Evolutionary conservation across 2,797 vertebrate species (phyloP), one percentile per base, ranked within the genome.

Genomic region (Sebastes itinus): DNA sequence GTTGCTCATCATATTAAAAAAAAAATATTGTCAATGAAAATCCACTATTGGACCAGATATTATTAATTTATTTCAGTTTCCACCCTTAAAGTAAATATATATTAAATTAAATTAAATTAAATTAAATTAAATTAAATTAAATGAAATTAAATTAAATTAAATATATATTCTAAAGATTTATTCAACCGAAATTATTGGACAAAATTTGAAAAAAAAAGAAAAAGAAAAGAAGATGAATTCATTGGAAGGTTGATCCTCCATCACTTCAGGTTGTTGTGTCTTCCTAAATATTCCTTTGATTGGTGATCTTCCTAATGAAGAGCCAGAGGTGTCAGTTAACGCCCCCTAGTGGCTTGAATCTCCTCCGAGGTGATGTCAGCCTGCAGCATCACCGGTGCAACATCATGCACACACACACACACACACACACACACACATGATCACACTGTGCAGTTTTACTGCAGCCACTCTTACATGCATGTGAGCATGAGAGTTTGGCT

Each of bases 331-430:
- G 88, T 80, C 35, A 75, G 49, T 88, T 79, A 84, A 83, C 92
- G 93, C 94, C 94, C 89, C 92, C 95, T 95, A 93, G 92, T 72
- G 94, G 84, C 54, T 9, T 23, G 13, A 68, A 18, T 33, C 54
- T 52, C 23, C 22, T 55, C 33, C 14, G 58, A 66, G 2, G 55
- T 68, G 65, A 55, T 30, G 63, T 71, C 42, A 54, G 69, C 33
- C 61, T 73, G 65, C 70, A 75, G 49, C 72, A 60, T 89, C 85
- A 49, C 58, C 64, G 8, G 35, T 33, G 38, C 78, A 73, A 16
- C 73, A 66, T 52, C 77, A 27, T 68, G 27, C 55, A 38, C 71
- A 60, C 46, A 30, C 60, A 32, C 38, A n/a, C 20, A 33, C 56
- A 30, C 14, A 42, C 38, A 42, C 38, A 42, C 35, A 14, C 13